These are phyloP conservation scores for Allolobophora icterica DNA, from an alignment of 2,888 invertebrate genomes.

Conservation along the genomic window DNA sequence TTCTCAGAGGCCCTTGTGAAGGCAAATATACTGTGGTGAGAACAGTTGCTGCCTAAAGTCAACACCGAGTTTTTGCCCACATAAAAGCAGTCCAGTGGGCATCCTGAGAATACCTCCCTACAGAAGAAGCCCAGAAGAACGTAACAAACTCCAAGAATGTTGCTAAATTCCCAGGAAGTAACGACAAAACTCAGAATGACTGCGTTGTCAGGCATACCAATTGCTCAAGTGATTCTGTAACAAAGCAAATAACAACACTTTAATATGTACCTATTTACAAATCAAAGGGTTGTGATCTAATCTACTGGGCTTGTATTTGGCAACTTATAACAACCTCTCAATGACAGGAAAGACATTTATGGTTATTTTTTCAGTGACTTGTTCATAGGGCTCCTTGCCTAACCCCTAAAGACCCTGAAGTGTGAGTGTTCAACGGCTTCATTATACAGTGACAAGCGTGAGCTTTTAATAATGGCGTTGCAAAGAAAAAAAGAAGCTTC, in stretches of 20 bases:
- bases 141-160: constrained; percentile 9
- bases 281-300: neutral
- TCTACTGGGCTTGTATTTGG: neutral
- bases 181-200: neutral
- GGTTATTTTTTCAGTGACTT: too few relatives aligned
- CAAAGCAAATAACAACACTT: neutral
- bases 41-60: constrained; percentile 24
- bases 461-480: too few relatives aligned
- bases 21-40: neutral
- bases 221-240: neutral
- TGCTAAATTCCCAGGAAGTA: neutral
- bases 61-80: neutral
- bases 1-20: neutral
- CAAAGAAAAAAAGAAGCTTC: too few relatives aligned
- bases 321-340: neutral
- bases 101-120: neutral
- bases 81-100: neutral
- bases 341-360: neutral
- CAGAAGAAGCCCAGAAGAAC: neutral
- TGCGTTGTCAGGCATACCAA: neutral
- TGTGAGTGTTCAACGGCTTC: too few relatives aligned
- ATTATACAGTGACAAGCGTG: too few relatives aligned
- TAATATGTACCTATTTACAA: neutral
- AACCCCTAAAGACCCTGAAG: too few relatives aligned
- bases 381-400: neutral